Base-by-base conservation (phyloP, 2,797 vertebrate genomes). In the Remorina albescens region DNA sequence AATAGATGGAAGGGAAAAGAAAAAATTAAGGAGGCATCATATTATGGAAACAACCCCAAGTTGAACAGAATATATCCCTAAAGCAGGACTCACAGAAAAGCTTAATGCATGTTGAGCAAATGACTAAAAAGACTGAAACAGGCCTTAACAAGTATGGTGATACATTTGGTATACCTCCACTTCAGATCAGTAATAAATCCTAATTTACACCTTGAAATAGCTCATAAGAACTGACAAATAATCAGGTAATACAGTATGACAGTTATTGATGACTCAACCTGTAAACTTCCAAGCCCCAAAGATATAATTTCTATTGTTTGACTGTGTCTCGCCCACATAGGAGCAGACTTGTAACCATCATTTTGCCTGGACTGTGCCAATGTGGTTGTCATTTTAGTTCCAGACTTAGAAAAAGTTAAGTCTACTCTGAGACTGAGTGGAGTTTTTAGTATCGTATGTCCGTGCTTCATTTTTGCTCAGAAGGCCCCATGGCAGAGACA, bases 261-360 rank as follows among this genome's bases (percentile, higher is more conserved):
- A 59, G 58, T 26, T 46, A 67, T 10, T n/a, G 13, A 42, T 59
- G 77, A 78, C 50, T 78, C 59, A 65, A n/a, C 8, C 10, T 67
- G 41, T 60, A 34, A 54, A 71, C 21, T 9, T 30, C 6, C 21
- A 4, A 55, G 34, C 19, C 46, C 44, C 21, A 28, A 42, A 59
- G 32, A 51, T 32, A 44, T 53, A 0, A 57, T 53, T 36, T 47
- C 23, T 16, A 42, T 12, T 7, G 26, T 34, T 51, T 25, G 30
- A 58, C 0, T 28, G 16, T n/a, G 57, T 21, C 1, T 3, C 15
- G 0, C 23, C 49, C 36, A 62, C 68, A 32, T 12, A 26, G 12
- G 23, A 49, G 30, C 36, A 12, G 12, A 54, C 16, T 8, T 28
- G 12, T 13, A 55, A 50, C 26, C 42, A 56, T 19, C 25, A 44